Percentiles rank a stretch among this genome's conserved stretches.
Conservation (phyloP, 2,888 invertebrate species). For the Macrophya alboannulata region DNA sequence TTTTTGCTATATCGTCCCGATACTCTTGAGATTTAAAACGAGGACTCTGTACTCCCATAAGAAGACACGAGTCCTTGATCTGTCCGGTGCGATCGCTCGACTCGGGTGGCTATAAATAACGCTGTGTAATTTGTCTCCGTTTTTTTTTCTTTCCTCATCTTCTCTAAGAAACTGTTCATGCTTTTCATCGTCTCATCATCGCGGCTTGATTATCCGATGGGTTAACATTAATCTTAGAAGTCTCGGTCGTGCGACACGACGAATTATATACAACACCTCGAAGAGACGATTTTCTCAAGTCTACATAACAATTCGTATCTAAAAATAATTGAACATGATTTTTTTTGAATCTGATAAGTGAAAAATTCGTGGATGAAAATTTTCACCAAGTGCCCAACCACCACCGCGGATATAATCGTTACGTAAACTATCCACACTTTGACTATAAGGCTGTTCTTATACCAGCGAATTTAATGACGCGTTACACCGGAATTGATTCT, state of each 20-base stretch:
- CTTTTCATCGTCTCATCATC: conserved; percentile 5
- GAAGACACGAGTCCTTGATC: conserved; percentile 24
- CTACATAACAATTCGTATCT: not conserved
- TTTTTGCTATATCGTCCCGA: not conserved
- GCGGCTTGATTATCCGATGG: not conserved
- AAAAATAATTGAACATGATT: not conserved
- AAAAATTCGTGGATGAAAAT: not conserved
- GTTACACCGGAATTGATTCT: not conserved
- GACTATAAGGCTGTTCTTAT: no score
- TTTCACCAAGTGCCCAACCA: not conserved
- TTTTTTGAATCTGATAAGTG: not conserved
- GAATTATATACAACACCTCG: not conserved
- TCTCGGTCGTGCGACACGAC: not conserved
- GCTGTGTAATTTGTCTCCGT: conserved; percentile 54
- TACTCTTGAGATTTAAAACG: not conserved
- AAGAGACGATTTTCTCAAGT: not conserved
- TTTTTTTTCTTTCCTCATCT: not conserved
- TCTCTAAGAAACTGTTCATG: not conserved
- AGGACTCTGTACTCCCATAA: not conserved
- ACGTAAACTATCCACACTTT: not conserved
- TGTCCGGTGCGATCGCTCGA: not conserved
- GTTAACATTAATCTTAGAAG: not conserved
- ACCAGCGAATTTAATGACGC: conserved; percentile 1
- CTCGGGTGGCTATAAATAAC: conserved; percentile 35
- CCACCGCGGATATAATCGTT: not conserved